Evolutionary conservation across 2,888 invertebrate species (phyloP).

Genomic region (Hirtodrosophila histrioides): DNA sequence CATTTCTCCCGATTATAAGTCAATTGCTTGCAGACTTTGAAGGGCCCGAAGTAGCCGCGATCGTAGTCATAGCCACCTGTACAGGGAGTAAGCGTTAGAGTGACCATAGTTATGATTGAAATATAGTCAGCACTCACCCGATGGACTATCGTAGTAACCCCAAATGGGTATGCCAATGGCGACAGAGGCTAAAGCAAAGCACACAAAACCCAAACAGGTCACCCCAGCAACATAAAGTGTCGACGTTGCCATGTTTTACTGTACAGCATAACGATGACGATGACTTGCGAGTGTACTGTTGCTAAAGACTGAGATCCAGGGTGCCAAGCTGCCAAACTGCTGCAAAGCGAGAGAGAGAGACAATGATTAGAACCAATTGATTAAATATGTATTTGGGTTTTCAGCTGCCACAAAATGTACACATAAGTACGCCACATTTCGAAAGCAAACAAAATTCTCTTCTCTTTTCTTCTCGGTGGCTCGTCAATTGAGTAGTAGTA

Average conservation of each 20-base stretch:
- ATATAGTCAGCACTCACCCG: constrained; percentile 84
- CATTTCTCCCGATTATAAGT: constrained; percentile 93
- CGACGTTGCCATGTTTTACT: constrained; percentile 84
- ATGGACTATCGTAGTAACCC: constrained; percentile 90
- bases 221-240: constrained; percentile 84
- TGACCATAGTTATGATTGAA: constrained; percentile 15
- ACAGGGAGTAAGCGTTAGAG: not conserved
- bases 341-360: constrained; percentile 9
- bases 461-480: not conserved
- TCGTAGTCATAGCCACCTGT: constrained; percentile 86
- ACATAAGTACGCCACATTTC: constrained; percentile 7
- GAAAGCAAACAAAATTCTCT: constrained; percentile 26
- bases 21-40: constrained; percentile 93
- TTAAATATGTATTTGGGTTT: constrained; percentile 14
- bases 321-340: constrained; percentile 18
- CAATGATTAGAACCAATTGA: constrained; percentile 28
- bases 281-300: constrained; percentile 36
- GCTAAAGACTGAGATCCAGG: constrained; percentile 62
- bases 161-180: constrained; percentile 93
- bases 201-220: constrained; percentile 88
- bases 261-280: constrained; percentile 77
- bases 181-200: constrained; percentile 92
- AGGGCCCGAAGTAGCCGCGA: constrained; percentile 94
- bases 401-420: constrained; percentile 15
- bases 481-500: constrained; percentile 20